A percentile compares a stretch with the other conserved stretches of the same genome.
Evolutionary conservation across 2,113 vertebrate species (phyloP).

Genomic region (Paradoxurus hermaphroditus): DNA sequence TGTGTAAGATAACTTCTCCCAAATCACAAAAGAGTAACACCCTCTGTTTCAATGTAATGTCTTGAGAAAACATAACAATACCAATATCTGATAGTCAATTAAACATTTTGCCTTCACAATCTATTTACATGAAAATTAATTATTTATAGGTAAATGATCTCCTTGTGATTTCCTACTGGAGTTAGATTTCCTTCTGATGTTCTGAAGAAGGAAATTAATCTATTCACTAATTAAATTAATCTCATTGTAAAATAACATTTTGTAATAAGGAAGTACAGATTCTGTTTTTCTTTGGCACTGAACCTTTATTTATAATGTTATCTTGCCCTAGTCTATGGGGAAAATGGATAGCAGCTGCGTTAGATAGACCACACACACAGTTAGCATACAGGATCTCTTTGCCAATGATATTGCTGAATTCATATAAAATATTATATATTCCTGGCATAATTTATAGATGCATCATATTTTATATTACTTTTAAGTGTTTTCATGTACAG

Average conservation of each 20-base stretch:
- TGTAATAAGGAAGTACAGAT: background rate
- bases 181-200: conserved; percentile 43
- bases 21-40: background rate
- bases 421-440: background rate
- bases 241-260: background rate
- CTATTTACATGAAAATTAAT: conserved; percentile 63
- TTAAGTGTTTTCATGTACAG: background rate
- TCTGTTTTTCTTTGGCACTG: background rate
- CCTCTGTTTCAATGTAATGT: background rate
- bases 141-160: conserved; percentile 54
- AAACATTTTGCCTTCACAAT: conserved; percentile 36
- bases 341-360: background rate
- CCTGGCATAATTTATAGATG: background rate
- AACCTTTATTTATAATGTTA: background rate
- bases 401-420: background rate
- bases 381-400: background rate
- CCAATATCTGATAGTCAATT: conserved; percentile 2
- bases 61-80: conserved; percentile 14
- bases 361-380: background rate
- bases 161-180: conserved; percentile 32
- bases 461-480: background rate
- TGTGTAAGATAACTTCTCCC: background rate
- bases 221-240: conserved; percentile 53
- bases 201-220: conserved; percentile 20
- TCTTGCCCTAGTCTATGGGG: background rate